Evolutionary conservation across 2,797 vertebrate species (phyloP), one percentile per base, ranked within the genome.

Genomic region (Pangasius mekongensis): DNA sequence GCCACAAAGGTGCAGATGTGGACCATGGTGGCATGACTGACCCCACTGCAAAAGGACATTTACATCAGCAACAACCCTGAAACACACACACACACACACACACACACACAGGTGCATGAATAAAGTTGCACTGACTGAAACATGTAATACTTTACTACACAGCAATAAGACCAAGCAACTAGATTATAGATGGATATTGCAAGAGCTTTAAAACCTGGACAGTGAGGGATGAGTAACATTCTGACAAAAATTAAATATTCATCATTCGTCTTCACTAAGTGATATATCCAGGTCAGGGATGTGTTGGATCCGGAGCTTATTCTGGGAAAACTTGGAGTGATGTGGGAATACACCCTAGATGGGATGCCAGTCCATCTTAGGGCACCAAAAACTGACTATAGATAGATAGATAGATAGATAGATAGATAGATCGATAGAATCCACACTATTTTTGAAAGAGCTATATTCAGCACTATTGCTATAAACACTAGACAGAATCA

Each of bases 1-100:
- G 90, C 89, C 93, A 95, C 93, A 93, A 96, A 96, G 95, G 95
- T 95, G 95, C 96, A 96, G 95, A 97, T 96, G 96, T 96, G 95
- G 94, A 95, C 93, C 87, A 91, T 90, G 88, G 87, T 87, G 91
- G 92, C 93, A 91, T 92, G 93, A 87, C 16, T 95, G 92, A 95
- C 94, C 94, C 93, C 94, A 85, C 33, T 36, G 33, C 89, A 84
- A 64, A 82, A 49, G 66, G 64, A 86, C 30, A 81, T 83, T 87
- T 80, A 88, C 80, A 87, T 90, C 85, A 87, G 86, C 87, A 87
- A 86, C 87, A 89, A 89, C 86, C 84, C 89, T 90, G 86, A 88
- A 67, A 43, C 71, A 60, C 33, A 88, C 62, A 88, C 36, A 64
- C 10, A 69, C 13, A 36, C n/a, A 71, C 54, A 27, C 74, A 76